These are phyloP conservation scores for Decapterus maruadsi DNA, from an alignment of 2,797 vertebrate genomes.

Conservation along the genomic window DNA sequence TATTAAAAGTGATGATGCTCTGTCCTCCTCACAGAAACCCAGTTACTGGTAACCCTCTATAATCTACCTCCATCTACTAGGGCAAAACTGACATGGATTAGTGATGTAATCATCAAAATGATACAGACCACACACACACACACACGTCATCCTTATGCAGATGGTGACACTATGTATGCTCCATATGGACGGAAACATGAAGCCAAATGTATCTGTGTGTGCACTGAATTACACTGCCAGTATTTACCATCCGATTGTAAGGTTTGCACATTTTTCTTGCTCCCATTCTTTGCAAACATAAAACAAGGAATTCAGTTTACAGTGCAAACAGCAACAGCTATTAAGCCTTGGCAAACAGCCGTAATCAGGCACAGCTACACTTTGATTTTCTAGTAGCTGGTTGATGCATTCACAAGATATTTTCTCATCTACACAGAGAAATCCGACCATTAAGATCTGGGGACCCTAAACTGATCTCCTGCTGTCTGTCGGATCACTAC, in stretches of 20 bases:
- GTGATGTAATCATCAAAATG: constrained; percentile 46
- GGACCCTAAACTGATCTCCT: neutral
- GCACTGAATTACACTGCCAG: neutral
- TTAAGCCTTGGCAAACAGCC: constrained; percentile 23
- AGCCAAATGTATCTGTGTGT: neutral
- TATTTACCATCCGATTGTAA: neutral
- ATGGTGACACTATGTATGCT: constrained; percentile 5
- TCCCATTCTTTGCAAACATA: neutral
- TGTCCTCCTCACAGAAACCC: constrained; percentile 11
- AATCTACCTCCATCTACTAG: constrained; percentile 16
- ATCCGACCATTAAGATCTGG: neutral
- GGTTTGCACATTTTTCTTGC: constrained; percentile 16
- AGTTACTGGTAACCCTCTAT: constrained; percentile 5
- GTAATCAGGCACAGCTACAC: constrained; percentile 21
- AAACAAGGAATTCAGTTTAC: constrained; percentile 9
- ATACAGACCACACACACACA: constrained; percentile 17
- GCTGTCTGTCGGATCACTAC: neutral
- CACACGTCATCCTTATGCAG: constrained; percentile 22
- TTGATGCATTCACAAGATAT: constrained; percentile 7
- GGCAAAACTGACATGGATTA: constrained; percentile 56
- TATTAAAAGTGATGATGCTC: neutral
- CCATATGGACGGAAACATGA: constrained; percentile 7
- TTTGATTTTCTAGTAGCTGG: constrained; percentile 1
- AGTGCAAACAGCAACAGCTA: constrained; percentile 25
- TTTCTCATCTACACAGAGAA: neutral